Evolutionary conservation across 2,113 vertebrate species (phyloP), one percentile per base, ranked within the genome.

Genomic region (Lophochroa leadbeateri): DNA sequence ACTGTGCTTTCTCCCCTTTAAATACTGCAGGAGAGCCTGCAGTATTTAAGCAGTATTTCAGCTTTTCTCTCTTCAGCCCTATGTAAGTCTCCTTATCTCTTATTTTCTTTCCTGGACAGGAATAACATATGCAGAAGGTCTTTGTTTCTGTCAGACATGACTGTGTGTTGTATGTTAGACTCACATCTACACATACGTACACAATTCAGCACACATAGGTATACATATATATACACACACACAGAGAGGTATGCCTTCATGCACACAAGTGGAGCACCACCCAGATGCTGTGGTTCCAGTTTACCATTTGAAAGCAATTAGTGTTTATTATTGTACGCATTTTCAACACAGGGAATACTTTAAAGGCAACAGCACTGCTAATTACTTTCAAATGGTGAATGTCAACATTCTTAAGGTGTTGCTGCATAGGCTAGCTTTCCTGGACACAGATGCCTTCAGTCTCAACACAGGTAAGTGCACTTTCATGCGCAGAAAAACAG

Each of bases 231-330:
- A 13, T 24, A 6, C 23, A 58, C 28, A n/a, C 46, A 9, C 44
- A 65, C 5, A 53, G 6, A 81, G 35, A 81, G 61, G 0, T 47
- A 39, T 24, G 47, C 24, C 50, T 75, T 89, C 1, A 1, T 82
- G 17, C 55, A 76, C 33, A 35, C 13, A 70, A 53, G 20, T 41
- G 55, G 50, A 93, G 33, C 81, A 86, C 27, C 65, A 84, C 46
- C 23, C 79, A 74, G 35, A 94, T 78, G 50, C 43, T 6, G 3
- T 68, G 84, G 53, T 72, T 91, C 89, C 83, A 79, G 9, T 94
- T 92, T 77, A 86, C n/a, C 69, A 94, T 96, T 96, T 91, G 88
- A 92, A 97, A 96, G 69, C 57, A 97, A 94, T 92, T 88, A 97
- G n/a, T 75, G 58, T 88, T 95, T 94, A 92, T 95, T 95, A 86